Evolutionary conservation across 2,797 vertebrate genomes (phyloP), one percentile per base, ranked within the genome.

Genomic region (Chromis chromis): DNA sequence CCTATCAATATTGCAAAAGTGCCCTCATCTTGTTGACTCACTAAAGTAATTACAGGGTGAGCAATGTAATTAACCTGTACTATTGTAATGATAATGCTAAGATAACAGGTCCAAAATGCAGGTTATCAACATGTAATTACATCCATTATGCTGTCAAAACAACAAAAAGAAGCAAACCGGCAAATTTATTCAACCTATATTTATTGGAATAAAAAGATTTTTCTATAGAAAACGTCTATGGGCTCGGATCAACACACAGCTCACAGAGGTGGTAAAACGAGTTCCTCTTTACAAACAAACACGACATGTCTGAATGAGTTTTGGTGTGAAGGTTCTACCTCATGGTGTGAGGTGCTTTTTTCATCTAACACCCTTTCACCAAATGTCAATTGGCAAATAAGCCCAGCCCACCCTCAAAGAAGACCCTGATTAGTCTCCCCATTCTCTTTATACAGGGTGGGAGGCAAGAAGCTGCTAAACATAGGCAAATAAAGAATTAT

Each of bases 361-460:
- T 86, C 83, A 84, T 84, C 84, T 90, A 82, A 86, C 92, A 85
- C 86, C 86, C 86, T 78, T 86, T 85, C 71, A 91, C 86, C 89
- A 92, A 92, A 92, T 91, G 91, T 89, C 89, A 87, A 87, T 48
- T 85, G 84, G 73, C 83, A 93, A 92, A 91, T 76, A 91, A 78
- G 71, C 71, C 58, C 75, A 80, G 82, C 65, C 79, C 69, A 70
- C 83, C 81, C 78, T 55, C 67, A 55, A 42, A 86, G 72, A 76
- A 74, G 78, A 70, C 55, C 86, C 81, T 56, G 83, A 90, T 87
- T 87, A 89, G 76, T 65, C 46, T 25, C 24, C 52, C 76, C 40
- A 36, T 68, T 91, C 68, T 87, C 76, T 87, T 83, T 74, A 72
- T 82, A 71, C 66, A 55, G 36, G 59, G 70, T 31, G n/a, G 73